Base-by-base conservation (phyloP, 2,113 vertebrate genomes). In the Rhombomys opimus region DNA sequence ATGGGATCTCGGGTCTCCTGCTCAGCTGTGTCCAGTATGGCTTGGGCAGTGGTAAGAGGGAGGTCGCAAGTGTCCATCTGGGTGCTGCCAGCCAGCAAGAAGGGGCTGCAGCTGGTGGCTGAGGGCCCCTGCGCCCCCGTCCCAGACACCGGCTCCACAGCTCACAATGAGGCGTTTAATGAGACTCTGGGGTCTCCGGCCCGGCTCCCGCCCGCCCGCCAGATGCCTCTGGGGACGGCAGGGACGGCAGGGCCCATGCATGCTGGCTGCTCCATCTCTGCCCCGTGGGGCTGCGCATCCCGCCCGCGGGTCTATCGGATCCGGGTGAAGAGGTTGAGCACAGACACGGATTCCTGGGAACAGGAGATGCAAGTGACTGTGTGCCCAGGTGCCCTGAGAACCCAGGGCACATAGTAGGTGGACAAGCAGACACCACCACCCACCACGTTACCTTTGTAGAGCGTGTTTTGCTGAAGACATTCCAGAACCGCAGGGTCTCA, bases 381-480 rank as follows among this genome's bases (percentile, higher is more conserved):
- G 63, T 92, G 89, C 38, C 25, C 12, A 57, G 67, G 35, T 4
- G 3, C 61, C 7, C 0, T 22, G 22, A n/a, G 50, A 25, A 15
- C 18, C 50, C 9, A 14, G n/a, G 76, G 35, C 15, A 8, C 57
- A 27, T 1, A 23, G 54, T 32, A 81, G 52, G 50, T 1, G n/a
- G 70, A 2, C 30, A 52, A 8, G 32, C 8, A 1, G 23, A 1
- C 91, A 92, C 63, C 91, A 92, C 63, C 89, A 35, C 65, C 3
- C 50, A 61, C 4, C 72, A 12, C 41, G 73, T 98, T 98, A 99
- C 99, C 99, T 99, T 99, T 0, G 99, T 99, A 0, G 99, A 99
- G 95, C 99, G 99, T 46, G 99, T 99, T 98, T 99, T 99, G 98
- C 99, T 99, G 96, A 99, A 99, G 97, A 99, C 99, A 0, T 99